These are phyloP conservation scores for Tragulus kanchil DNA, from an alignment of 2,113 vertebrate genomes.

Conservation along the genomic window DNA sequence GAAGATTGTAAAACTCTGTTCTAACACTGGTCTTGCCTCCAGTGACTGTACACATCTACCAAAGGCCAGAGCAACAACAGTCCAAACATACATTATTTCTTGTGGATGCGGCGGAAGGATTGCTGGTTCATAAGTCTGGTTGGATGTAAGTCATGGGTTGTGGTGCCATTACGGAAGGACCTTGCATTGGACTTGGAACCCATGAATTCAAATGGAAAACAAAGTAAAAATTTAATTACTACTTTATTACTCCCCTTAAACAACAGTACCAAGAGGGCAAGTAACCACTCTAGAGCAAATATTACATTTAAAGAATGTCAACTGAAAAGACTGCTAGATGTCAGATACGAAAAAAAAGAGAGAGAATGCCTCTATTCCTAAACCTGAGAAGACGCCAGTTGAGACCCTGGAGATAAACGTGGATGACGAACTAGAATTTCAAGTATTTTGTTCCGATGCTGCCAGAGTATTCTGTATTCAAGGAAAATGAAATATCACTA, in stretches of 20 bases:
- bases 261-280: background rate
- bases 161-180: constrained; percentile 91
- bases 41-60: background rate
- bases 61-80: background rate
- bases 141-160: constrained; percentile 94
- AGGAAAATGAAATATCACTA: constrained; percentile 90
- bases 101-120: constrained; percentile 91
- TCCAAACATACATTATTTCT: constrained; percentile 90
- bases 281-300: background rate
- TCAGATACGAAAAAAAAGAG: background rate
- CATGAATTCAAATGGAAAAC: constrained; percentile 75
- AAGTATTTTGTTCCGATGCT: constrained; percentile 91
- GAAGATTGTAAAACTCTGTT: constrained; percentile 36
- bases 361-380: constrained; percentile 94
- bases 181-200: constrained; percentile 93
- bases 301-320: background rate
- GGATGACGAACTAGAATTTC: constrained; percentile 93
- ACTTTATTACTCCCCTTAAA: constrained; percentile 35
- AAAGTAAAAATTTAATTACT: background rate
- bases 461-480: constrained; percentile 95
- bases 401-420: constrained; percentile 89
- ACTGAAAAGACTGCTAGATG: constrained; percentile 13
- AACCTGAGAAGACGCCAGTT: constrained; percentile 89
- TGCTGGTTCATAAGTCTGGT: constrained; percentile 92
- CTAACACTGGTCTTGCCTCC: background rate